phyloP scores from a whole-genome alignment of 2,888 invertebrate species.

The Nomada fucata region DNA sequence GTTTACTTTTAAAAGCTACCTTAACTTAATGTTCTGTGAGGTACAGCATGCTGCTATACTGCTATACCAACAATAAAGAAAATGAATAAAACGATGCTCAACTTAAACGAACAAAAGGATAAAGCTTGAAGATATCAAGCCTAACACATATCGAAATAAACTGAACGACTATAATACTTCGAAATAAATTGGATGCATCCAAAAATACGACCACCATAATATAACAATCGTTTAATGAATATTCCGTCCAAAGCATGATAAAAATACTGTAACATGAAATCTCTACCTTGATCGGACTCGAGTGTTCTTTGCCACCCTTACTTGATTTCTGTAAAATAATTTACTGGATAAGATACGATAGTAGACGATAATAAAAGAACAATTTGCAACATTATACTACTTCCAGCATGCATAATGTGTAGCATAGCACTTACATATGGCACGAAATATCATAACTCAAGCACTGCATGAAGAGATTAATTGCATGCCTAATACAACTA shows the following conservation, averaged over 20 bases:
- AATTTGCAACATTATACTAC: conserved; percentile 41
- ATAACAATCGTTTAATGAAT: conserved; percentile 9
- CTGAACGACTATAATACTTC: not conserved
- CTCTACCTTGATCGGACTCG: conserved; percentile 89
- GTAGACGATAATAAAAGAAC: not conserved
- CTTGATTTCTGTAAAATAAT: conserved; percentile 90
- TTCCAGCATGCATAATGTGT: conserved; percentile 41
- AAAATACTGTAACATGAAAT: conserved; percentile 72
- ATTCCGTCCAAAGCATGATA: conserved; percentile 69
- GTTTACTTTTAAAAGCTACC: conserved; percentile 13
- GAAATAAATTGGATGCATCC: conserved; percentile 28
- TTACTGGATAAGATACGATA: conserved; percentile 40
- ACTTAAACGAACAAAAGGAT: not conserved
- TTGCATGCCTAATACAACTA: conserved; percentile 27
- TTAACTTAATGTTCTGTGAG: not conserved
- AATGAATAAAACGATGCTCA: not conserved
- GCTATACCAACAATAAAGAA: not conserved
- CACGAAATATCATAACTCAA: conserved; percentile 42
- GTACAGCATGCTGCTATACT: conserved; percentile 13
- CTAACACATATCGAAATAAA: conserved; percentile 2
- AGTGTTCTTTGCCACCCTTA: conserved; percentile 90
- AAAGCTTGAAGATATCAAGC: not conserved
- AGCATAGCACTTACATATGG: conserved; percentile 17
- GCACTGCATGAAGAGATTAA: conserved; percentile 36
- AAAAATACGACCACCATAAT: conserved; percentile 6